Base-by-base conservation (phyloP, 2,113 vertebrate species). In the Chloebia gouldiae region DNA sequence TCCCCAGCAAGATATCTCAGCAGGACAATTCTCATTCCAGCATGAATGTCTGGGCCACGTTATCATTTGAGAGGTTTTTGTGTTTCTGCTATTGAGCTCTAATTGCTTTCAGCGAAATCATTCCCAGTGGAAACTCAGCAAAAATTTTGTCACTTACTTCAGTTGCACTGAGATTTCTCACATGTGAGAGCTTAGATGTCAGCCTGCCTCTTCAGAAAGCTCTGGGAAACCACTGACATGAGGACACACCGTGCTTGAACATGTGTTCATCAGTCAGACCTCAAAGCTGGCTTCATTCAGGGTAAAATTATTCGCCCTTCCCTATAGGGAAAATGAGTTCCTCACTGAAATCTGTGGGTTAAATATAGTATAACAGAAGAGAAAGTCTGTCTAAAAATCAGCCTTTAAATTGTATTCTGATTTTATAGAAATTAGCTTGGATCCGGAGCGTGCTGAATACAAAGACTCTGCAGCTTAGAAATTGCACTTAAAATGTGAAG, bases 31-130 rank as follows among this genome's bases (percentile, higher is more conserved):
- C 22, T 81, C 25, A 64, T 68, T 94, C 68, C 57, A 56, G 24
- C 28, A 3, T 1, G 28, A 78, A 69, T 0, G 3, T 57, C 72
- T 86, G 50, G 37, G 27, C 35, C 13, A 22, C 4, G 20, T 42
- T 49, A 82, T n/a, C 9, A 1, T 78, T 88, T 60, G 49, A 83
- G 24, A 59, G 15, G 19, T 15, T 77, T 88, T 73, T 61, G 31
- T 27, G 39, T 81, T 93, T 77, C 40, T 83, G 16, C 59, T 90
- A 24, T 14, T 73, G 64, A 61, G 22, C 6, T 53, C 11, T 86
- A 75, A 86, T 66, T 75, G 22, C 24, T 88, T 77, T 65, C 70
- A 71, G 50, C 20, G 69, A 93, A 94, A 93, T 83, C 68, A 24
- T 19, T 63, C 60, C 40, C 1, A 0, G 19, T 56, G 56, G 83